These are phyloP conservation scores for Bubo scandiacus DNA, from an alignment of 2,113 vertebrate genomes.

Conservation along the genomic window DNA sequence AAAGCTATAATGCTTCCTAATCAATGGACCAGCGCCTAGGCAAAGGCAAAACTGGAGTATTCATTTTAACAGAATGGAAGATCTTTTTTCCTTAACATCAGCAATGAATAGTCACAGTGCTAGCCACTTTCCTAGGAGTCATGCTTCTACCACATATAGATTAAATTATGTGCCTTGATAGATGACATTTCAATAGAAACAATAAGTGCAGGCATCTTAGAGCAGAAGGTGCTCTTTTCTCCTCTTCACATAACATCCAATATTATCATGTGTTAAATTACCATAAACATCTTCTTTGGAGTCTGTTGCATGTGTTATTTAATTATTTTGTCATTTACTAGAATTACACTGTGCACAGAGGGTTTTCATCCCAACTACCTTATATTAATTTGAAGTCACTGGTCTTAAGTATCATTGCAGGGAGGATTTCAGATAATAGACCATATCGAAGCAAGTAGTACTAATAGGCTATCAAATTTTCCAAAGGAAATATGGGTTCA, in stretches of 20 bases:
- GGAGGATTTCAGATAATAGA: not conserved
- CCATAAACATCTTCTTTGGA: constrained; percentile 3
- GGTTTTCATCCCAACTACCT: not conserved
- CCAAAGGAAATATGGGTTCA: not conserved
- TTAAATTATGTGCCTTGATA: constrained; percentile 50
- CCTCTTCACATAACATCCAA: constrained; percentile 4
- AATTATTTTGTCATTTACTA: constrained; percentile 71
- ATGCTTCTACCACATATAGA: constrained; percentile 14
- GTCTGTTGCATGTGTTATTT: constrained; percentile 37
- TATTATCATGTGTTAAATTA: not conserved
- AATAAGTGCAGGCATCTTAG: not conserved
- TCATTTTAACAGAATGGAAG: constrained; percentile 54
- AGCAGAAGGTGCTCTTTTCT: not conserved
- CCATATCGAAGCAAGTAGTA: not conserved
- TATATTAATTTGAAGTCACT: constrained; percentile 44
- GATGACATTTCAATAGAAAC: not conserved
- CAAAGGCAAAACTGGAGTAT: not conserved
- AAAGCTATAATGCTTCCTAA: not conserved
- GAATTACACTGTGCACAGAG: constrained; percentile 28
- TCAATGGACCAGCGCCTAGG: not conserved
- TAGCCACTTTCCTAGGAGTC: constrained; percentile 19
- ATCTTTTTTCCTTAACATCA: constrained; percentile 36
- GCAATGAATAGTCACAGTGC: not conserved
- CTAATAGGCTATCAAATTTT: not conserved
- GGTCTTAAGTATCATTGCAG: constrained; percentile 51